Evolutionary conservation across 1,140 invertebrate genomes (phyloP), one percentile per base, ranked within the genome.

Genomic region (Drosophila erecta): DNA sequence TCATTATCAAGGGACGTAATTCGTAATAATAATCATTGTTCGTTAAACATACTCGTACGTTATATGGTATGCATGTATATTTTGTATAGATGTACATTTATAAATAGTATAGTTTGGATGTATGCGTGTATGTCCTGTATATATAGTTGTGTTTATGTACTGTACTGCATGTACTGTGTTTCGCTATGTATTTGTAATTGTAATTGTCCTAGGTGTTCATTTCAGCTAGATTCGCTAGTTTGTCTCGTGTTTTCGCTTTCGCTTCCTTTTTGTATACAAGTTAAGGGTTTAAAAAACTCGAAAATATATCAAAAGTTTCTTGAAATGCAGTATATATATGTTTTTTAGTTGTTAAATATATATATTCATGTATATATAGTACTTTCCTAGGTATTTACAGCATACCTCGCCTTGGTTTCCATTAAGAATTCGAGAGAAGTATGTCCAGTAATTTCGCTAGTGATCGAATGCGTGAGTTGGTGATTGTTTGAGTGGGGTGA

Each of bases 261-360:
- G 38, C 64, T 12, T 65, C 30, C 59, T 67, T 49, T 46, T 85
- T 84, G 76, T 83, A 83, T 83, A 83, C 76, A 83, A 85, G 71
- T 76, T 85, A 79, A 81, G 74, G 65, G 69, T 78, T 75, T 81
- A 71, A 71, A 79, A 87, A 72, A 79, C 75, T 83, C 83, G 75
- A 86, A 87, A 86, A 86, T 87, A 81, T 86, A 87, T 86, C 83
- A 79, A 86, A 86, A 87, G 76, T 76, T 75, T 47, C 22, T 86
- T 81, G 75, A 87, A 86, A 86, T 86, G 81, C 83, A 70, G 61
- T 86, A 74, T 80, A 86, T 81, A 87, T 81, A 87, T 81, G 57
- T 85, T 66, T 81, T 72, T 80, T 83, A 66, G 62, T 86, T 78
- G 54, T 43, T 76, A 71, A 76, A 87, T 62, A 81, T 66, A 67